Evolutionary conservation across 1,140 invertebrate genomes (phyloP).

Genomic region (Achatina immaculata): DNA sequence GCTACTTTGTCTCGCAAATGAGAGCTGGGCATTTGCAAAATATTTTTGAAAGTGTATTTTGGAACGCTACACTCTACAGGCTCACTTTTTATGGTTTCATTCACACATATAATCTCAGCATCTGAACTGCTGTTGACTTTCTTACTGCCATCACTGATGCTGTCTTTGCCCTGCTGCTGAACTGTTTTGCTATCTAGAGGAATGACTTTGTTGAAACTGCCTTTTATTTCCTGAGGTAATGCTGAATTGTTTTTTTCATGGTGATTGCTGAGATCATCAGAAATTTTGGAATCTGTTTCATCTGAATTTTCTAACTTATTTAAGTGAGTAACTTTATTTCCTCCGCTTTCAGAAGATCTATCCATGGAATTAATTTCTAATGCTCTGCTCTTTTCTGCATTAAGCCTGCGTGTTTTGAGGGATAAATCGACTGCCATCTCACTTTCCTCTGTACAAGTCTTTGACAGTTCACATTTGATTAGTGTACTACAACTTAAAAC

Average conservation of each 20-base stretch:
- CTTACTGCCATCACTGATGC: no score
- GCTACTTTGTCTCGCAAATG: not conserved
- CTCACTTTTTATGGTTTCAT: not conserved
- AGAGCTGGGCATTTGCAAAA: not conserved
- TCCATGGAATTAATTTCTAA: not conserved
- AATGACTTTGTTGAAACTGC: not conserved
- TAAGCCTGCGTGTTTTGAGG: not conserved
- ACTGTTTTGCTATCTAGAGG: not conserved
- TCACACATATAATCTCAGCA: not conserved
- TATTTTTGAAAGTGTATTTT: constrained; percentile 2
- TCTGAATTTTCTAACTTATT: not conserved
- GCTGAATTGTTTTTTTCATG: not conserved
- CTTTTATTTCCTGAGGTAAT: not conserved
- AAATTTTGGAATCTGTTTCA: not conserved
- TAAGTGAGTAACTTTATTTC: not conserved
- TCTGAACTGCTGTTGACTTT: no score
- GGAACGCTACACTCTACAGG: not conserved
- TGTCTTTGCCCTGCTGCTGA: no score
- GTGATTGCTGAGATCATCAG: not conserved
- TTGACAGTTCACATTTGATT: not conserved
- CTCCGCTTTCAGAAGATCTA: not conserved
- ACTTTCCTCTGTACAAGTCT: not conserved
- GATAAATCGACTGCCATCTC: not conserved
- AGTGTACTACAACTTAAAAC: not conserved
- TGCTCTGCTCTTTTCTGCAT: not conserved